Evolutionary conservation across 2,113 vertebrate species (phyloP).

Genomic region (Cyanoliseus patagonus): DNA sequence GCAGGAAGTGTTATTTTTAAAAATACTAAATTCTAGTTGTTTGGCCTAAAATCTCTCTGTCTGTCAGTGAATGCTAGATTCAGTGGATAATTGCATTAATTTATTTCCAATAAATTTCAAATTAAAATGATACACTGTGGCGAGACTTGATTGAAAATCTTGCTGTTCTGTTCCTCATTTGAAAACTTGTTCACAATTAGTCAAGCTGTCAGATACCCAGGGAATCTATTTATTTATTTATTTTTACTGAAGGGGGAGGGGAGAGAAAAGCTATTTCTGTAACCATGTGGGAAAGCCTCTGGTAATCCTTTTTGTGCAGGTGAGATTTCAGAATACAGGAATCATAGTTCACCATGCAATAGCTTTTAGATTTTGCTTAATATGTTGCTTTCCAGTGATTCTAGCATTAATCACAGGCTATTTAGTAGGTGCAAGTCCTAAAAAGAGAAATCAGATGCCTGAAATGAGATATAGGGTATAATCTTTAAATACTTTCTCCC

Average conservation of each 20-base stretch:
- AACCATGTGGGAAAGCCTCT: neutral
- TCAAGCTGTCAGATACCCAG: conserved; percentile 30
- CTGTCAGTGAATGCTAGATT: neutral
- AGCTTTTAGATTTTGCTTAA: neutral
- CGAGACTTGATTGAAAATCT: conserved; percentile 51
- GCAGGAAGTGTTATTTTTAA: neutral
- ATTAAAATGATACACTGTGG: conserved; percentile 52
- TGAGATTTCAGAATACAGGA: neutral
- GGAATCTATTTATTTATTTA: conserved; percentile 24
- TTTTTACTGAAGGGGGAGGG: neutral
- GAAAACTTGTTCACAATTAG: conserved; percentile 48
- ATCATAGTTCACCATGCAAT: neutral
- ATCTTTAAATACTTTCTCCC: neutral
- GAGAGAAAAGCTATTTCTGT: neutral
- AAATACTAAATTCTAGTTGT: neutral
- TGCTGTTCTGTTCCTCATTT: conserved; percentile 28
- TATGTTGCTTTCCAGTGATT: neutral
- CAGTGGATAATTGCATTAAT: conserved; percentile 48
- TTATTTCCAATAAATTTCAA: conserved; percentile 69
- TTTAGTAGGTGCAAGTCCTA: neutral
- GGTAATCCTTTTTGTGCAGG: neutral
- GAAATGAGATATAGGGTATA: neutral
- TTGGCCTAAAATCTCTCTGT: conserved; percentile 24
- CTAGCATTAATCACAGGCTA: neutral
- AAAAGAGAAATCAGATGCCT: neutral